A percentile compares a stretch with the other conserved stretches of the same genome.
Conservation (phyloP, 2,888 invertebrate genomes). For the Callimorpha dominula region DNA sequence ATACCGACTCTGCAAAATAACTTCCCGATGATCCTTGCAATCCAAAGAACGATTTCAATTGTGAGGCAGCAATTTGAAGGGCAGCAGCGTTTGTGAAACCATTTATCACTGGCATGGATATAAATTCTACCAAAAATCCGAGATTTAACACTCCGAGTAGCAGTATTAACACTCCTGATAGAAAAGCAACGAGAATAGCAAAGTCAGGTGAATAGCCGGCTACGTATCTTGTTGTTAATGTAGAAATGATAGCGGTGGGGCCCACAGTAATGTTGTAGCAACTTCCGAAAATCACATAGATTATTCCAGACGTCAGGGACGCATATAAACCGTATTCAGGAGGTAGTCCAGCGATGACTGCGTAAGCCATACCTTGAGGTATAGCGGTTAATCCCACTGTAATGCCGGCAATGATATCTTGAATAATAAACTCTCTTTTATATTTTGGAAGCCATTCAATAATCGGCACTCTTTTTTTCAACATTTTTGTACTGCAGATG, state of each 20-base stretch:
- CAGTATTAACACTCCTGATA: constrained; percentile 91
- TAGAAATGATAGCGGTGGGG: constrained; percentile 95
- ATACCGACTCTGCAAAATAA: constrained; percentile 88
- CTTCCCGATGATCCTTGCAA: constrained; percentile 87
- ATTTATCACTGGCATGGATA: constrained; percentile 93
- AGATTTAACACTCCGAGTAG: constrained; percentile 91
- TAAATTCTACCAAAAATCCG: constrained; percentile 94
- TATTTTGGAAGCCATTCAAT: constrained; percentile 92
- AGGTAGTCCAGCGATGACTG: constrained; percentile 90
- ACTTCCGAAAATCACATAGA: constrained; percentile 95
- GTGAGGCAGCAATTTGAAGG: constrained; percentile 94
- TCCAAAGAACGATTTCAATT: constrained; percentile 91
- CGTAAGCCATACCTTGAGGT: constrained; percentile 95
- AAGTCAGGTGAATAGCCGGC: constrained; percentile 88
- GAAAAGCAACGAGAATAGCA: constrained; percentile 90
- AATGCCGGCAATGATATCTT: constrained; percentile 94
- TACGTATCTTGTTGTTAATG: constrained; percentile 92
- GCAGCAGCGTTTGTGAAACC: constrained; percentile 96
- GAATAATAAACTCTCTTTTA: constrained; percentile 87
- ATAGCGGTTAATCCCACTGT: constrained; percentile 94
- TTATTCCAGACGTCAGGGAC: constrained; percentile 95
- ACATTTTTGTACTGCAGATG: constrained; percentile 72
- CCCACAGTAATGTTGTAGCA: constrained; percentile 92
- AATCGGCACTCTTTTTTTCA: constrained; percentile 89
- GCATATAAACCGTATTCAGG: constrained; percentile 95